Evolutionary conservation across 2,888 invertebrate species (phyloP), one percentile per base, ranked within the genome.

Genomic region (Listrodromus nycthemerus): DNA sequence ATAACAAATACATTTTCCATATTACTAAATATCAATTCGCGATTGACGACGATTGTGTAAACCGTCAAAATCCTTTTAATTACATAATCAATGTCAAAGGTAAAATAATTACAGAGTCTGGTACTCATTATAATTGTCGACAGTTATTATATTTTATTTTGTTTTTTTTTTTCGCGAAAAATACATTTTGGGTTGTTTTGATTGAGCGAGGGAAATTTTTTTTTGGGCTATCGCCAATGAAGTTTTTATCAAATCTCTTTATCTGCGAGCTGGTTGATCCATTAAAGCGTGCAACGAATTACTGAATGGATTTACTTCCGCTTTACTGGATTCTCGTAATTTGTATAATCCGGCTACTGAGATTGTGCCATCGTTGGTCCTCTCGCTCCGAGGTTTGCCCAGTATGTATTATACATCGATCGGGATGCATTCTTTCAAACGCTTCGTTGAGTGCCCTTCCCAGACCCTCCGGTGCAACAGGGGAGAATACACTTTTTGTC

Each of bases 401-500:
- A 16, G 48, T 67, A 19, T 58, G 16, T 24, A 70, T 45, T 41
- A 55, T 71, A 52, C 41, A 50, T 77, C 67, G 77, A 77, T 82
- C 71, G 67, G 50, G 71, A 67, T 67, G 50, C 58, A 55, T 71
- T n/a, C 4, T 77, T 45, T 45, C 33, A 77, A 77, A 82, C 50
- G 76, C 77, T 77, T 16, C 74, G 65, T 45, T 65, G 70, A 81
- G 50, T 66, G 63, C 61, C 69, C 75, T 58, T 76, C 58, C 24
- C 61, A 33, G 21, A 55, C 16, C 41, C 71, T 16, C 7, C 27
- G 41, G 30, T 66, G 52, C 58, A 21, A 30, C 66, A 82, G 48
- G 65, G 76, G 27, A 77, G 52, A 82, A 76, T 75, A 71, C 71
- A 67, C 48, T 48, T 82, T 82, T 77, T 73, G 58, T 73, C 61